phyloP scores from a whole-genome alignment of 2,888 invertebrate genomes.

The Aleiodes alternator region DNA sequence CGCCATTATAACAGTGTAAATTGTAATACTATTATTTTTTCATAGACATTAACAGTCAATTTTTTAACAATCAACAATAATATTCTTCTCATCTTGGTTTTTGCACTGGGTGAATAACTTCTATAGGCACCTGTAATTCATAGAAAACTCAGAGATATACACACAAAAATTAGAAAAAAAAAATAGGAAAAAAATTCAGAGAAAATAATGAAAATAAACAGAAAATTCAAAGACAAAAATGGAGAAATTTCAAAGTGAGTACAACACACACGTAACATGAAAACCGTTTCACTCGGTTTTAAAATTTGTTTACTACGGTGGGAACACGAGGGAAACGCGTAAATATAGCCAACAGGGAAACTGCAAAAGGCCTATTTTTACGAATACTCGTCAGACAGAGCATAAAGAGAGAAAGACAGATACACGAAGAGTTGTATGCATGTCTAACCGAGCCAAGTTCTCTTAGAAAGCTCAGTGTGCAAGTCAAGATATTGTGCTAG shows the following conservation, averaged over 20 bases:
- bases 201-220: not conserved
- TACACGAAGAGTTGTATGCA: not conserved
- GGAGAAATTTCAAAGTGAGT: no score
- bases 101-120: not conserved
- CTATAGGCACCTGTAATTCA: not conserved
- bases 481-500: not conserved
- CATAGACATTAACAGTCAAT: no score
- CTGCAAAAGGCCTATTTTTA: slow-evolving; percentile 71
- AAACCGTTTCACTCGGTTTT: not conserved
- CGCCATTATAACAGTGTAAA: not conserved
- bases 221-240: no score
- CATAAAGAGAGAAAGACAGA: slow-evolving; percentile 12
- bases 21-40: not conserved
- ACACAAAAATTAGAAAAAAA: not conserved
- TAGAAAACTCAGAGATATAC: not conserved
- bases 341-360: slow-evolving; percentile 67
- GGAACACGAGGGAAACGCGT: slow-evolving; percentile 51
- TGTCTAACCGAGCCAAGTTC: not conserved
- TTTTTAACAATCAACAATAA: not conserved
- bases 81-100: not conserved
- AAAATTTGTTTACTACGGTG: slow-evolving; percentile 56
- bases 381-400: slow-evolving; percentile 50
- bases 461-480: not conserved
- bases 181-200: not conserved
- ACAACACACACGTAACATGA: not conserved